Conservation (phyloP, 2,888 invertebrate genomes). For the Pandemis cinnamomeana region DNA sequence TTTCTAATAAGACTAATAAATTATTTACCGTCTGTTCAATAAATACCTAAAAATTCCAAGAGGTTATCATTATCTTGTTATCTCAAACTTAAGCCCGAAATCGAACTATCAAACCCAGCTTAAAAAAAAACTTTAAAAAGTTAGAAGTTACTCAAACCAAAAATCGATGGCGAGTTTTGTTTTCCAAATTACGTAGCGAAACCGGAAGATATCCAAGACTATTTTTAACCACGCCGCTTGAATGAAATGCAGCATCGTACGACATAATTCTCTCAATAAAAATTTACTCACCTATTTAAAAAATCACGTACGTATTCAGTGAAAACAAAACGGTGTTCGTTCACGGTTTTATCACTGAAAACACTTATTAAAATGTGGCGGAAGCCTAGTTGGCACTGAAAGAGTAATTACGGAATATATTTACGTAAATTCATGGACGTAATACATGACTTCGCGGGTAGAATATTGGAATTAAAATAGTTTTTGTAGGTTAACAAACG, state of each 20-base stretch:
- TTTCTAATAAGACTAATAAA: background rate
- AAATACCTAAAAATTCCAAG: background rate
- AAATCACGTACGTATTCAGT: constrained; percentile 46
- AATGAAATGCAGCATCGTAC: constrained; percentile 54
- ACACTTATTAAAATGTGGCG: constrained; percentile 63
- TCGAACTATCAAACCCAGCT: background rate
- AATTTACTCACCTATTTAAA: constrained; percentile 62
- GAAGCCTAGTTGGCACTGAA: constrained; percentile 53
- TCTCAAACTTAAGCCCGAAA: background rate
- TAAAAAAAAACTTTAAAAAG: constrained; percentile 13
- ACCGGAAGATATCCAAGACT: constrained; percentile 47
- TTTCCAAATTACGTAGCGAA: constrained; percentile 30
- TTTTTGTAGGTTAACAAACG: constrained; percentile 70
- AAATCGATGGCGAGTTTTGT: constrained; percentile 6
- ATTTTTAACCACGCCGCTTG: constrained; percentile 63
- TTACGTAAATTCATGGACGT: constrained; percentile 58
- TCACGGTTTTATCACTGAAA: constrained; percentile 68
- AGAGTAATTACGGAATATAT: constrained; percentile 56
- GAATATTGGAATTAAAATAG: constrained; percentile 73
- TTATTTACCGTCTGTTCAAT: background rate
- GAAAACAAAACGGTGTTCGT: constrained; percentile 35
- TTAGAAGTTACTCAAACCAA: background rate
- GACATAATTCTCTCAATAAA: constrained; percentile 50
- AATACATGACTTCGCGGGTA: constrained; percentile 78
- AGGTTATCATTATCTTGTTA: background rate